Conservation (phyloP, 2,113 vertebrate species). For the Scopus umbretta region DNA sequence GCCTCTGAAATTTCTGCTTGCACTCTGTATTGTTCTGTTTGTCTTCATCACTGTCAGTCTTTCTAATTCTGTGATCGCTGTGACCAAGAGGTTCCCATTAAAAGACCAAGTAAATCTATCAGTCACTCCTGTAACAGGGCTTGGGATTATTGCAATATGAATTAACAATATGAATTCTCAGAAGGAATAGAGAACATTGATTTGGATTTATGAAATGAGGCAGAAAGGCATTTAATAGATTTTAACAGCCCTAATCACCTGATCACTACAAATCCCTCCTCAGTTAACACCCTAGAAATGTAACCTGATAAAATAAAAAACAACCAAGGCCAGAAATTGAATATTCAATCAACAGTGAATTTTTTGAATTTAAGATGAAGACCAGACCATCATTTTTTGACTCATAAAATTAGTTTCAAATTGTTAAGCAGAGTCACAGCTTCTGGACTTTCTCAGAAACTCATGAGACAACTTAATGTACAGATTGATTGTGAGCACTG, state of each 20-base stretch:
- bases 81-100: not conserved
- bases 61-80: not conserved
- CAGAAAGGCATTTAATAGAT: not conserved
- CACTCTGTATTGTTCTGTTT: not conserved
- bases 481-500: not conserved
- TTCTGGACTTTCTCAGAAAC: not conserved
- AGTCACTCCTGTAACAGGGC: not conserved
- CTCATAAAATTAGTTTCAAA: not conserved
- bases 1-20: not conserved
- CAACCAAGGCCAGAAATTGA: not conserved
- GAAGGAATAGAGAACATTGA: not conserved
- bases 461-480: not conserved
- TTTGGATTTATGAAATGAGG: not conserved
- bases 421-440: not conserved
- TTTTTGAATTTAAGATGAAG: not conserved
- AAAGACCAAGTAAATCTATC: not conserved
- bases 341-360: not conserved
- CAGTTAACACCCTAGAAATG: not conserved
- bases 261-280: not conserved
- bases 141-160: not conserved
- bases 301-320: not conserved
- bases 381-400: not conserved
- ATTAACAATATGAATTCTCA: not conserved
- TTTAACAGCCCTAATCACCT: not conserved
- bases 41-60: not conserved